phyloP scores from a whole-genome alignment of 2,888 invertebrate species.

The Lysandra coridon region DNA sequence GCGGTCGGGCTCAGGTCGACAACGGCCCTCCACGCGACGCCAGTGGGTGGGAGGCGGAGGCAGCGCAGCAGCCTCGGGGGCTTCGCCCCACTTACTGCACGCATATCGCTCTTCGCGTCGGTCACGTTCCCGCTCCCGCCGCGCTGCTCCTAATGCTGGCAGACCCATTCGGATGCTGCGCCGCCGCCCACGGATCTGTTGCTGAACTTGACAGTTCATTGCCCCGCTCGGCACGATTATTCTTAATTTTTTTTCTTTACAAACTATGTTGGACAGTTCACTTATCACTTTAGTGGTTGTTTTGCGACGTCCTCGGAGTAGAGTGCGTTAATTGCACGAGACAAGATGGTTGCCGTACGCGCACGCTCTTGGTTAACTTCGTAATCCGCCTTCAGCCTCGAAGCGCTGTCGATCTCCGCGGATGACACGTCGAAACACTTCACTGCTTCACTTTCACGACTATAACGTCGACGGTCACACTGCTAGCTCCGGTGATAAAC shows the following conservation, averaged over 20 bases:
- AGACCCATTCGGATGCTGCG: slow-evolving; percentile 52
- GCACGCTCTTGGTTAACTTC: slow-evolving; percentile 48
- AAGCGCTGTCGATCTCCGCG: slow-evolving; percentile 71
- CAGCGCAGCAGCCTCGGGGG: slow-evolving; percentile 88
- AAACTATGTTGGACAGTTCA: slow-evolving; percentile 51
- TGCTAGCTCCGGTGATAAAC: slow-evolving; percentile 77
- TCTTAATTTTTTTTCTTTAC: slow-evolving; percentile 45
- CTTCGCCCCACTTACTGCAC: slow-evolving; percentile 90
- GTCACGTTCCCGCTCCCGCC: slow-evolving; percentile 47
- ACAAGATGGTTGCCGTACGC: slow-evolving; percentile 67
- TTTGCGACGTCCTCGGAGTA: slow-evolving; percentile 53
- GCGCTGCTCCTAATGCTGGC: slow-evolving; percentile 49
- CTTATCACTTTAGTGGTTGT: slow-evolving; percentile 59
- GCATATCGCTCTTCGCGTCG: slow-evolving; percentile 76
- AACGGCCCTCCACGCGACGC: slow-evolving; percentile 75
- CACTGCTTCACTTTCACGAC: slow-evolving; percentile 73
- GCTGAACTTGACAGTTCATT: slow-evolving; percentile 59
- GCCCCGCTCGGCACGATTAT: slow-evolving; percentile 41
- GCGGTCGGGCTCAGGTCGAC: slow-evolving; percentile 74
- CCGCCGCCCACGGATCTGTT: slow-evolving; percentile 55
- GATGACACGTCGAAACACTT: slow-evolving; percentile 79
- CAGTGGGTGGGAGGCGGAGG: slow-evolving; percentile 91
- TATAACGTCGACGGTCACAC: slow-evolving; percentile 69
- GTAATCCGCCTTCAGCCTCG: slow-evolving; percentile 65
- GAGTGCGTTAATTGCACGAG: slow-evolving; percentile 54